phyloP scores from a whole-genome alignment of 2,113 vertebrate genomes.

The Zeus faber region DNA sequence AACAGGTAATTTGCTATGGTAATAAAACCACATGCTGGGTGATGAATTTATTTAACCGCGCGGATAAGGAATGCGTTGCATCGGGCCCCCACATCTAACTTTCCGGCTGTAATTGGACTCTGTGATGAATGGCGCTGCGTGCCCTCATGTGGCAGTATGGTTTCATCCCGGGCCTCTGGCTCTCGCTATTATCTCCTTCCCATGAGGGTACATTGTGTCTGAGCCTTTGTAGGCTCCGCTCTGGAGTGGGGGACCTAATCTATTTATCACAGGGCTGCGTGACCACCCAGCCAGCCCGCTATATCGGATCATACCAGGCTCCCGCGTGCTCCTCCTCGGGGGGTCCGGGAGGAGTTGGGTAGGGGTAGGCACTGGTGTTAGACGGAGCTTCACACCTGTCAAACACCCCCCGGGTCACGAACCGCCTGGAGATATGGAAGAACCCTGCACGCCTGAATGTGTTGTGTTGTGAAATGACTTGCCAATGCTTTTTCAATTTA shows the following conservation, averaged over 20 bases:
- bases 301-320: slow-evolving; percentile 62
- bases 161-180: slow-evolving; percentile 61
- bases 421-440: too few species aligned
- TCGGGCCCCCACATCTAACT: slow-evolving; percentile 47
- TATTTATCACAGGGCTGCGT: slow-evolving; percentile 72
- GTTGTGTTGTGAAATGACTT: too few species aligned
- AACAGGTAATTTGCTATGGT: slow-evolving; percentile 52
- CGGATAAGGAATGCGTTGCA: slow-evolving; percentile 43
- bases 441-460: too few species aligned
- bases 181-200: slow-evolving; percentile 71
- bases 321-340: slow-evolving; percentile 47
- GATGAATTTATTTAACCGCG: slow-evolving; percentile 48
- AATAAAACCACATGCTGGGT: slow-evolving; percentile 40
- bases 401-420: too few species aligned
- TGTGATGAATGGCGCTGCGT: slow-evolving; percentile 69
- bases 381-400: slow-evolving; percentile 66
- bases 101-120: slow-evolving; percentile 60
- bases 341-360: too few species aligned
- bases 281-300: slow-evolving; percentile 64
- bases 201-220: slow-evolving; percentile 64
- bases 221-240: slow-evolving; percentile 64
- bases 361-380: slow-evolving; percentile 43
- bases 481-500: too few species aligned
- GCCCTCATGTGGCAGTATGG: slow-evolving; percentile 60
- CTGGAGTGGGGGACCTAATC: slow-evolving; percentile 70